Evolutionary conservation across 2,797 vertebrate species (phyloP).

Genomic region (Notamacropus eugenii): DNA sequence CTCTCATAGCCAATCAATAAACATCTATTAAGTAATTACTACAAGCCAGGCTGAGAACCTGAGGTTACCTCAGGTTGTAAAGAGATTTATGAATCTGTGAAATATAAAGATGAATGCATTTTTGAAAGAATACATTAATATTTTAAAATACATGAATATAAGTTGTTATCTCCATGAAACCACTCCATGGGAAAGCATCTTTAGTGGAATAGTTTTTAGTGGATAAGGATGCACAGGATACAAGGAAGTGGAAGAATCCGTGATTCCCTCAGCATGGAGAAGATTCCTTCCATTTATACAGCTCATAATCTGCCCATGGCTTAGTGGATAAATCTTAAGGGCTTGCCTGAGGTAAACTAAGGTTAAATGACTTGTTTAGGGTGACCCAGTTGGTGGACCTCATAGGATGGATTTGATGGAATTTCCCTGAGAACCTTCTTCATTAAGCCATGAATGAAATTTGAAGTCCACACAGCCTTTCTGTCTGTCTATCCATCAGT

Average conservation of each 20-base stretch:
- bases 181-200: neutral
- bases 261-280: neutral
- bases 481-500: slow-evolving; percentile 50
- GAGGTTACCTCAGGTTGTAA: neutral
- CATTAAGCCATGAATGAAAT: slow-evolving; percentile 13
- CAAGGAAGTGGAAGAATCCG: neutral
- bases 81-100: neutral
- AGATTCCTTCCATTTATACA: neutral
- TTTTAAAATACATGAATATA: neutral
- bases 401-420: neutral
- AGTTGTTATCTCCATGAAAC: neutral
- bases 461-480: slow-evolving; percentile 28
- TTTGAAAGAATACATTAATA: neutral
- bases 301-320: neutral
- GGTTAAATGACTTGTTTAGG: neutral
- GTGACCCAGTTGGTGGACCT: neutral
- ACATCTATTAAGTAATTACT: neutral
- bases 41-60: neutral
- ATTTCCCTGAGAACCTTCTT: too few species aligned
- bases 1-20: neutral
- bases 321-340: neutral
- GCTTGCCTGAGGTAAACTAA: neutral
- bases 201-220: neutral
- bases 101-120: neutral
- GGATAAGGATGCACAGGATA: neutral